Evolutionary conservation across 2,888 invertebrate species (phyloP).

Genomic region (Dendrolimus pini): DNA sequence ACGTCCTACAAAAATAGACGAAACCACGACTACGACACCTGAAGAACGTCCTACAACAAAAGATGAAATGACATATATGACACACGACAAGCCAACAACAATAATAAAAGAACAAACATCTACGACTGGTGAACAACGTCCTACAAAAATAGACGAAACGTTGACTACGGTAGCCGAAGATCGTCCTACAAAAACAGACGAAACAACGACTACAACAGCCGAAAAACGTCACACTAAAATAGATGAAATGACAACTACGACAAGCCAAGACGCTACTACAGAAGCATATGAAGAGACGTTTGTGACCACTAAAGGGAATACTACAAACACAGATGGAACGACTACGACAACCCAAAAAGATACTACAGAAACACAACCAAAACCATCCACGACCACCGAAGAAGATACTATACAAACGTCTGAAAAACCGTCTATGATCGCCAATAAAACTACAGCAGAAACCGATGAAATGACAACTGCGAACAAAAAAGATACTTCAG

Average conservation of each 20-base stretch:
- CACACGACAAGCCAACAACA: conserved; percentile 2
- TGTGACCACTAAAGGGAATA: background rate
- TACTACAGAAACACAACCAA: too few relatives aligned
- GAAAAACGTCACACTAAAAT: background rate
- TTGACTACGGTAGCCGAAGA: background rate
- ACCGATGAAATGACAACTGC: too few relatives aligned
- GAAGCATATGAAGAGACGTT: background rate
- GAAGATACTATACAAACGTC: background rate
- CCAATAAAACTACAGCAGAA: too few relatives aligned
- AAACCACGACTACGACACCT: too few relatives aligned
- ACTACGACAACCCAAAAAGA: too few relatives aligned
- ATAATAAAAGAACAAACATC: background rate
- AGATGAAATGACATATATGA: background rate
- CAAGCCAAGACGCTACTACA: conserved; percentile 1
- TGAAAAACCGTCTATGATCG: background rate
- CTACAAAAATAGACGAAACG: background rate
- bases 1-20: too few relatives aligned
- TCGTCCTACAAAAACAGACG: conserved; percentile 1
- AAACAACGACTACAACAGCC: background rate
- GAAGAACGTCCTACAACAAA: background rate
- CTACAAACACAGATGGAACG: background rate
- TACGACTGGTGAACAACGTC: background rate
- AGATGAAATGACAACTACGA: background rate
- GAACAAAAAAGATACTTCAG: too few relatives aligned
- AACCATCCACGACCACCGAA: too few relatives aligned